These are phyloP conservation scores for Platycheirus albimanus DNA, from an alignment of 2,888 invertebrate genomes.

Conservation along the genomic window DNA sequence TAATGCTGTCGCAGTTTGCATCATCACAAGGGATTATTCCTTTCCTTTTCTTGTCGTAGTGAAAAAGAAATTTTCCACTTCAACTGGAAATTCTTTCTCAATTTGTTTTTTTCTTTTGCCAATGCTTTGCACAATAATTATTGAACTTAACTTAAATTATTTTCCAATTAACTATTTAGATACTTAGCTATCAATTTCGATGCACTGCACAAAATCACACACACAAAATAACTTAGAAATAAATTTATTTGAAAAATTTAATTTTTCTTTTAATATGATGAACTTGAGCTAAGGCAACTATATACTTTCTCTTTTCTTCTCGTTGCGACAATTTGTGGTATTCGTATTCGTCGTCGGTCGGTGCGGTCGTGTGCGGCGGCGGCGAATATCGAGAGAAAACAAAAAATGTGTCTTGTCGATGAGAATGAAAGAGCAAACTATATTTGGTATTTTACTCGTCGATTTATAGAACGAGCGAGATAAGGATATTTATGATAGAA, in stretches of 20 bases:
- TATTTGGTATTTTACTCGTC: conserved; percentile 27
- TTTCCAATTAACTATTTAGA: neutral
- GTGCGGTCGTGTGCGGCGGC: conserved; percentile 21
- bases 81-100: conserved; percentile 27
- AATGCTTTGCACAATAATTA: conserved; percentile 11
- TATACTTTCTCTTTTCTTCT: conserved; percentile 62
- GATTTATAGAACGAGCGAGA: conserved; percentile 26
- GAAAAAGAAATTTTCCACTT: conserved; percentile 48
- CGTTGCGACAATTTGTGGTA: conserved; percentile 30
- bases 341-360: neutral
- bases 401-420: conserved; percentile 30
- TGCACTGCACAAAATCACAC: conserved; percentile 67
- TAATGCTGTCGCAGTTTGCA: conserved; percentile 31
- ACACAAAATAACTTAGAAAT: too few relatives aligned
- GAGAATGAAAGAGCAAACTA: conserved; percentile 59
- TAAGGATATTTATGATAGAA: conserved; percentile 23
- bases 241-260: conserved; percentile 17
- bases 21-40: neutral
- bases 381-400: conserved; percentile 50
- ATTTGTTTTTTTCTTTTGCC: conserved; percentile 33
- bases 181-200: conserved; percentile 59
- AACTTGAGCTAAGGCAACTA: conserved; percentile 36
- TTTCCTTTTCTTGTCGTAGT: conserved; percentile 43
- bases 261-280: conserved; percentile 10
- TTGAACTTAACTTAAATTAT: conserved; percentile 17